phyloP scores from a whole-genome alignment of 1,140 invertebrate genomes.

The Bombus fervidus region DNA sequence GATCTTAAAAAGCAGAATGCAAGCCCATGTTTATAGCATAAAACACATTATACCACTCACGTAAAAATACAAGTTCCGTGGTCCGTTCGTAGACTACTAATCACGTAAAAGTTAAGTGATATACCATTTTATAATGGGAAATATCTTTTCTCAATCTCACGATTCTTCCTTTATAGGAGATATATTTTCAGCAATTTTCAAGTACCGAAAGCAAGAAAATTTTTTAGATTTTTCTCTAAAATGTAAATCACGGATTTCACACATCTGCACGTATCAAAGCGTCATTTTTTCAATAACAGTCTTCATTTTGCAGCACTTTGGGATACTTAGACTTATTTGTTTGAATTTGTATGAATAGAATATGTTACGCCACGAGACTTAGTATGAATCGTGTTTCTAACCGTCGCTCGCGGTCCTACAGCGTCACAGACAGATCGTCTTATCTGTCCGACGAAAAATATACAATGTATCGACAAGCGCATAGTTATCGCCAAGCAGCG shows the following conservation, averaged over 20 bases:
- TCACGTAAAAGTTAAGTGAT: slow-evolving; percentile 9
- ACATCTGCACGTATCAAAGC: not conserved
- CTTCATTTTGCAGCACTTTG: no score
- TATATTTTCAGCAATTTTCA: not conserved
- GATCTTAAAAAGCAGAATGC: not conserved
- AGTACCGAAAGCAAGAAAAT: not conserved
- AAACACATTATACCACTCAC: not conserved
- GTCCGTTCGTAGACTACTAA: not conserved
- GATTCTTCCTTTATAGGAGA: not conserved
- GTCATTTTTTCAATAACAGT: not conserved
- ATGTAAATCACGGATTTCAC: not conserved
- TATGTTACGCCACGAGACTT: no score
- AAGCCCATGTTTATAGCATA: not conserved
- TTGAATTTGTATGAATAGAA: not conserved
- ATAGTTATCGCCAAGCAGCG: no score
- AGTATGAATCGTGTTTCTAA: no score
- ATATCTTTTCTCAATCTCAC: not conserved
- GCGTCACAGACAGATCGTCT: no score
- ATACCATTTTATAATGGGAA: not conserved
- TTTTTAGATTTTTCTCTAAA: not conserved
- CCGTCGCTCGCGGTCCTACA: no score
- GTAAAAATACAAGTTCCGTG: not conserved
- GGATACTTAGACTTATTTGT: no score
- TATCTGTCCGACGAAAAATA: no score
- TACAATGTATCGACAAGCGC: no score